A percentile compares a stretch with the other conserved stretches of the same genome.
These are phyloP conservation scores for Epiblema foenella DNA, from an alignment of 2,888 invertebrate genomes.

Conservation along the genomic window DNA sequence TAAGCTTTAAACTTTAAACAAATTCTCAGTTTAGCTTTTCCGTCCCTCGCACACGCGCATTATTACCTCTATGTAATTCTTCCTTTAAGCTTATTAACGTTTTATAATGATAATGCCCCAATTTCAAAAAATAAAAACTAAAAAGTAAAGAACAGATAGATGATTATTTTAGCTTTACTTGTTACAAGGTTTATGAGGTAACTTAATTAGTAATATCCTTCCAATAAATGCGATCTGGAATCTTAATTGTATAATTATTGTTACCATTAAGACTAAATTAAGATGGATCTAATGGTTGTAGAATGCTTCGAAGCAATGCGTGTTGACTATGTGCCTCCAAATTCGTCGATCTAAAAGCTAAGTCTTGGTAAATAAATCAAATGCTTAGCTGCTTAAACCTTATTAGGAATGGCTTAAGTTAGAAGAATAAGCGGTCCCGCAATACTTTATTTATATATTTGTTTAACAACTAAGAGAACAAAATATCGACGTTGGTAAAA, in stretches of 20 bases:
- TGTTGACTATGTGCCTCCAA: not conserved
- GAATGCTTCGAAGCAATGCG: slow-evolving; percentile 9
- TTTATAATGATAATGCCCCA: too few relatives aligned
- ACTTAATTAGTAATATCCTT: not conserved
- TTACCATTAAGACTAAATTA: not conserved
- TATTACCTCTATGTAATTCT: too few relatives aligned
- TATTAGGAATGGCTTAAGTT: slow-evolving; percentile 15
- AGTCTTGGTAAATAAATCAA: slow-evolving; percentile 32
- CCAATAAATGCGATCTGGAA: not conserved
- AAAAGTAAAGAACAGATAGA: too few relatives aligned
- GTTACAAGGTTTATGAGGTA: not conserved
- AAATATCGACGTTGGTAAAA: not conserved
- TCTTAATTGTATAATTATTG: slow-evolving; percentile 9
- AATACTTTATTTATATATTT: not conserved
- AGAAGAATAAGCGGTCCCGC: slow-evolving; percentile 1
- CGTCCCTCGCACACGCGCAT: too few relatives aligned
- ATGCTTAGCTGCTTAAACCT: slow-evolving; percentile 15
- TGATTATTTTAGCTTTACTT: too few relatives aligned
- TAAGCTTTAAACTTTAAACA: too few relatives aligned
- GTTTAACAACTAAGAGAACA: not conserved
- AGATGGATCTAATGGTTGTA: slow-evolving; percentile 6
- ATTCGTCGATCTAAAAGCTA: slow-evolving; percentile 16
- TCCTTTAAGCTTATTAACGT: too few relatives aligned
- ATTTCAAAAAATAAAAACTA: too few relatives aligned
- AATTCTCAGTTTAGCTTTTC: too few relatives aligned